phyloP scores from a whole-genome alignment of 1,140 invertebrate species.

The Bradynema listronoti region DNA sequence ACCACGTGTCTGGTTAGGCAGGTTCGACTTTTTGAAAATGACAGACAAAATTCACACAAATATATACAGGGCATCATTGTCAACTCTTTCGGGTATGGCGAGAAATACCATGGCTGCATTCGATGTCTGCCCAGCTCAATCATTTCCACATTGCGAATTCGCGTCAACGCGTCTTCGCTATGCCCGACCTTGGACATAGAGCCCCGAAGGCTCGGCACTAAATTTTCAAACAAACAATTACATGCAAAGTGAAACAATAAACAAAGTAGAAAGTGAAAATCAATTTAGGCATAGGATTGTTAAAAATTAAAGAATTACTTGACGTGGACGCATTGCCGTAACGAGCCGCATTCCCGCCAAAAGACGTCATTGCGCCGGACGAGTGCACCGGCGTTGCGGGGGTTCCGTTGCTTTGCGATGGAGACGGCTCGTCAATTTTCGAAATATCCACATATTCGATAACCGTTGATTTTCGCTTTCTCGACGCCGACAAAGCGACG shows the following conservation, averaged over 20 bases:
- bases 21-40: conserved; percentile 86
- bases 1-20: conserved; percentile 78
- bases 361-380: background rate
- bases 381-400: background rate
- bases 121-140: conserved; percentile 37
- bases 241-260: no score
- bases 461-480: conserved; percentile 19
- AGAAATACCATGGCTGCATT: conserved; percentile 57
- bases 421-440: conserved; percentile 3
- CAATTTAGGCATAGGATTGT: background rate
- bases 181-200: conserved; percentile 48
- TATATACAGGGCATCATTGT: conserved; percentile 82
- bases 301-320: background rate
- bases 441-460: conserved; percentile 26
- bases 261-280: background rate
- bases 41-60: conserved; percentile 97
- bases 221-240: conserved; percentile 8
- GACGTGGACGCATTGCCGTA: background rate
- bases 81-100: conserved; percentile 65
- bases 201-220: conserved; percentile 37
- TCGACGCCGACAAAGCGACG: no score
- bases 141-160: conserved; percentile 43
- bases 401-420: background rate
- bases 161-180: conserved; percentile 42
- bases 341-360: background rate